Conservation (phyloP, 1,140 invertebrate genomes). For the Vanessa atalanta region DNA sequence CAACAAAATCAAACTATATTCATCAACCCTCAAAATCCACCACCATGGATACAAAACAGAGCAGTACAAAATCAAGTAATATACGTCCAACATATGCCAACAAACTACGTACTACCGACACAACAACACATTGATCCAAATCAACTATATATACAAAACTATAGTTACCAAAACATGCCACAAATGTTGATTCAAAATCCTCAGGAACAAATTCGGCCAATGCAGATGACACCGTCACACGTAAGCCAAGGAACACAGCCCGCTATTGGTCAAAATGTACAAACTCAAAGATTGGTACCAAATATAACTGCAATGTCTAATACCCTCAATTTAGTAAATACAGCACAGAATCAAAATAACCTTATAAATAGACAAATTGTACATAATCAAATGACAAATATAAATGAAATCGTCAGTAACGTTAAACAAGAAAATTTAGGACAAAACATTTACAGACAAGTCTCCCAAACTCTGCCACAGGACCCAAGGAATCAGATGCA, state of each 20-base stretch:
- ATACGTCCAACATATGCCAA: conserved; percentile 66
- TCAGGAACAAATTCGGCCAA: conserved; percentile 51
- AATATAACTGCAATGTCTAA: conserved; percentile 24
- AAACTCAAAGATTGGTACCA: conserved; percentile 37
- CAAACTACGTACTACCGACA: conserved; percentile 51
- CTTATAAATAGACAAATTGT: conserved; percentile 27
- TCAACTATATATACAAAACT: conserved; percentile 65
- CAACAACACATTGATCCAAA: conserved; percentile 64
- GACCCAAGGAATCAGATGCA: conserved; percentile 36
- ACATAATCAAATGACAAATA: conserved; percentile 35
- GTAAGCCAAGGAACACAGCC: conserved; percentile 46
- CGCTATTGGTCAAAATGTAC: conserved; percentile 36
- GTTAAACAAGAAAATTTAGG: conserved; percentile 30
- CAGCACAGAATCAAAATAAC: conserved; percentile 31
- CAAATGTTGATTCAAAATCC: conserved; percentile 57
- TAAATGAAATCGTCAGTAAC: conserved; percentile 31
- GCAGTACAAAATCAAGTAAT: conserved; percentile 59
- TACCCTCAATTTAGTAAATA: conserved; percentile 26
- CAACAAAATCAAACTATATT: conserved; percentile 67
- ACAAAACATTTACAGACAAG: conserved; percentile 34
- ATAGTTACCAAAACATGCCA: conserved; percentile 57
- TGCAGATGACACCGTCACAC: conserved; percentile 53
- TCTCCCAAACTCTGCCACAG: conserved; percentile 33
- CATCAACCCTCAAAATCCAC: conserved; percentile 69
- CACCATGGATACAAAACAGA: conserved; percentile 72